These are phyloP conservation scores for Heterohyrax brucei DNA, from an alignment of 2,797 vertebrate species.

Conservation along the genomic window DNA sequence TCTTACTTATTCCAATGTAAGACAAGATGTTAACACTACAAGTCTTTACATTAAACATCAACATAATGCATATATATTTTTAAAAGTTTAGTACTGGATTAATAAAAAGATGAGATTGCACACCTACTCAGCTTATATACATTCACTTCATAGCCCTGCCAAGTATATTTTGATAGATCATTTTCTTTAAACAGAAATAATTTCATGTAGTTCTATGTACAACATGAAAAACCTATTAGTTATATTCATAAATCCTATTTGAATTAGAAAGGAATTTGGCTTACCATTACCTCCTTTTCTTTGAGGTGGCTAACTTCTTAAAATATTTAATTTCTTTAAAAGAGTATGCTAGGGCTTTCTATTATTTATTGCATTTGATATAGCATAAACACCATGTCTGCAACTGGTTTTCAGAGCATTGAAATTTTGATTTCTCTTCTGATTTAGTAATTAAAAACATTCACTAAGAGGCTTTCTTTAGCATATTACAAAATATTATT, in stretches of 20 bases:
- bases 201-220: slow-evolving; percentile 74
- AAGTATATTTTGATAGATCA: slow-evolving; percentile 87
- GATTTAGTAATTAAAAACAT: slow-evolving; percentile 75
- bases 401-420: slow-evolving; percentile 69
- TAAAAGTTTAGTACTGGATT: slow-evolving; percentile 53
- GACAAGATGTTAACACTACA: slow-evolving; percentile 29
- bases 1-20: background rate
- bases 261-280: slow-evolving; percentile 83
- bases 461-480: slow-evolving; percentile 38
- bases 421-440: slow-evolving; percentile 74
- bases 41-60: slow-evolving; percentile 2
- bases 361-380: slow-evolving; percentile 66
- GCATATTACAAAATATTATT: background rate
- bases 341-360: slow-evolving; percentile 59
- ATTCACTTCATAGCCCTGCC: slow-evolving; percentile 71
- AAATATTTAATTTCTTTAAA: slow-evolving; percentile 87
- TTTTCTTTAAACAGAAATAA: slow-evolving; percentile 86
- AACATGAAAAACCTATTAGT: slow-evolving; percentile 83
- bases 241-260: slow-evolving; percentile 86
- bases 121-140: slow-evolving; percentile 68
- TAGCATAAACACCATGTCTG: background rate
- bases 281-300: slow-evolving; percentile 79
- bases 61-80: background rate
- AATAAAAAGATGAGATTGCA: slow-evolving; percentile 78
- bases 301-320: slow-evolving; percentile 83